phyloP scores from a whole-genome alignment of 2,888 invertebrate genomes.

The Mystacides longicornis region DNA sequence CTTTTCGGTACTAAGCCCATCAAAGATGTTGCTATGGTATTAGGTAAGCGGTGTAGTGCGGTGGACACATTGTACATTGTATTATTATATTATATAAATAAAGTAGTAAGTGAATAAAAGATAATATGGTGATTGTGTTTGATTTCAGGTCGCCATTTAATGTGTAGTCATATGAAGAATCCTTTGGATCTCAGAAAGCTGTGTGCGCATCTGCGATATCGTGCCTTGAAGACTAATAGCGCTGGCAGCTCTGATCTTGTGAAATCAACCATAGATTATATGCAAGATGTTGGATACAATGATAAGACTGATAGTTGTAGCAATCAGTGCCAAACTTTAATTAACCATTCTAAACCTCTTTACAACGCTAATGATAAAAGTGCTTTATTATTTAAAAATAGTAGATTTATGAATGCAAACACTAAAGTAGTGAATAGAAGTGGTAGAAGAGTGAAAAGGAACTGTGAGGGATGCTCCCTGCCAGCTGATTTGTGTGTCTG shows the following conservation, averaged over 20 bases:
- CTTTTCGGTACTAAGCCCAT: conserved; percentile 68
- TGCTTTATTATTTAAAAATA: conserved; percentile 4
- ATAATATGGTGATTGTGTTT: not conserved
- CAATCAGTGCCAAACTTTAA: not conserved
- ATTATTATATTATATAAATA: not conserved
- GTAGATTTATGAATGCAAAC: not conserved
- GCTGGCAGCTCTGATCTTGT: conserved; percentile 16
- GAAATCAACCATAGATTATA: conserved; percentile 12
- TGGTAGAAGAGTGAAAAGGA: not conserved
- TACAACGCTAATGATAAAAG: not conserved
- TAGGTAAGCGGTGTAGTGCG: conserved; percentile 58
- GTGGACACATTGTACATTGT: not conserved
- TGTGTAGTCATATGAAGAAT: conserved; percentile 43
- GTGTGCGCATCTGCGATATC: conserved; percentile 38
- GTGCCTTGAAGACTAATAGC: conserved; percentile 26
- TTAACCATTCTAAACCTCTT: not conserved
- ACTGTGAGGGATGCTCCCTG: conserved; percentile 10
- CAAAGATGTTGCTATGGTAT: conserved; percentile 56
- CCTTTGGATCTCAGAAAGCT: conserved; percentile 43
- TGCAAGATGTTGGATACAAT: conserved; percentile 12
- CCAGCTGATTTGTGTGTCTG: conserved; percentile 16
- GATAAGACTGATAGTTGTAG: not conserved
- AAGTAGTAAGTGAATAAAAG: not conserved
- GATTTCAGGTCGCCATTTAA: conserved; percentile 43
- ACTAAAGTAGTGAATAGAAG: not conserved